Conservation (phyloP, 2,113 vertebrate species). For the Progne subis region DNA sequence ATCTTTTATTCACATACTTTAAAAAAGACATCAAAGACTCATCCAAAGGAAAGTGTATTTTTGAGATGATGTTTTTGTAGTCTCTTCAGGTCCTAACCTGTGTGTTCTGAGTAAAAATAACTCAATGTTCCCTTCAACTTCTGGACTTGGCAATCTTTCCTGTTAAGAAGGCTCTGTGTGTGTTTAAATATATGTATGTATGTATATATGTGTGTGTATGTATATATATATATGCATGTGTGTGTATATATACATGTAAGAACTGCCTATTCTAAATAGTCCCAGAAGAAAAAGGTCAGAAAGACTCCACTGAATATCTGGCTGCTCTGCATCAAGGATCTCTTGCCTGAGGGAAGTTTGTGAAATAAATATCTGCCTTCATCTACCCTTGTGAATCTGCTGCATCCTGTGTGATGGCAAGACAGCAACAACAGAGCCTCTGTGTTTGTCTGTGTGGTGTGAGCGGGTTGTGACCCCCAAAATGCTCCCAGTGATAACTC, state of each 20-base stretch:
- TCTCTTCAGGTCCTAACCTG: not conserved
- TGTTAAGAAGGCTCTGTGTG: not conserved
- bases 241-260: no score
- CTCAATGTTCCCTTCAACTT: not conserved
- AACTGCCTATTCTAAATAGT: not conserved
- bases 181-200: not conserved
- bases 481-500: not conserved
- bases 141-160: not conserved
- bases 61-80: not conserved
- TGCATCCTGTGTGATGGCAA: not conserved
- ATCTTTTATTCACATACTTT: not conserved
- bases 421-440: fast-evolving
- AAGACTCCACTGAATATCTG: not conserved
- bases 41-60: not conserved
- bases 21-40: not conserved
- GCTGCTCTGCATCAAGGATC: not conserved
- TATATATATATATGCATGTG: not conserved
- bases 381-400: not conserved
- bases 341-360: not conserved
- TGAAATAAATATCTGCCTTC: not conserved
- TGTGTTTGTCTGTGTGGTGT: fast-evolving
- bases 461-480: no score
- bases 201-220: not conserved
- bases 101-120: not conserved
- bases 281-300: not conserved